Percentiles rank a stretch among this genome's conserved stretches.
Conservation (phyloP, 2,113 vertebrate species). For the Cichladusa arquata region DNA sequence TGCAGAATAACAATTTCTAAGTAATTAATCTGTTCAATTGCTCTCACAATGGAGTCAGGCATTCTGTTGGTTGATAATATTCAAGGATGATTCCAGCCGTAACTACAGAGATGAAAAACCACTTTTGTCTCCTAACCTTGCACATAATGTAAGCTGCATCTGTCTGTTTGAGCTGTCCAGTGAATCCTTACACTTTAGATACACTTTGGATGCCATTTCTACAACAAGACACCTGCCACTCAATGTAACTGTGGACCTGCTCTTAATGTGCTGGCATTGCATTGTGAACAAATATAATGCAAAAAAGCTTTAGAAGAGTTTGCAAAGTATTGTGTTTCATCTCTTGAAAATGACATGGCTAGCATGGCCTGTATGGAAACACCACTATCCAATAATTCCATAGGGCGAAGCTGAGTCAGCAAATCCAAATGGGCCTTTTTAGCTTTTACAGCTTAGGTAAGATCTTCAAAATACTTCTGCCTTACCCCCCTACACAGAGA, state of each 20-base stretch:
- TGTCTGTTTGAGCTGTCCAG: not conserved
- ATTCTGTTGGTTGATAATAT: not conserved
- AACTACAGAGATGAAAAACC: not conserved
- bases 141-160: not conserved
- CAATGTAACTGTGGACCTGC: not conserved
- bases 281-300: not conserved
- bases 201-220: not conserved
- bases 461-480: not conserved
- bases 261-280: not conserved
- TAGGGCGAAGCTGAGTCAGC: not conserved
- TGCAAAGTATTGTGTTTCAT: not conserved
- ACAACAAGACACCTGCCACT: not conserved
- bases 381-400: not conserved
- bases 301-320: not conserved
- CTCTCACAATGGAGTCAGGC: not conserved
- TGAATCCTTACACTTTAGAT: not conserved
- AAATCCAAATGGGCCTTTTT: not conserved
- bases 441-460: not conserved
- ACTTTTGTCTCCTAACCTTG: not conserved
- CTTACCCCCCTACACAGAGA: not conserved
- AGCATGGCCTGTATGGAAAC: not conserved
- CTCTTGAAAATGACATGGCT: not conserved
- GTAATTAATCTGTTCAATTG: conserved; percentile 32
- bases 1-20: conserved; percentile 46
- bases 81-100: not conserved